These are phyloP conservation scores for Diorhabda elongata DNA, from an alignment of 1,140 invertebrate species.

Conservation along the genomic window DNA sequence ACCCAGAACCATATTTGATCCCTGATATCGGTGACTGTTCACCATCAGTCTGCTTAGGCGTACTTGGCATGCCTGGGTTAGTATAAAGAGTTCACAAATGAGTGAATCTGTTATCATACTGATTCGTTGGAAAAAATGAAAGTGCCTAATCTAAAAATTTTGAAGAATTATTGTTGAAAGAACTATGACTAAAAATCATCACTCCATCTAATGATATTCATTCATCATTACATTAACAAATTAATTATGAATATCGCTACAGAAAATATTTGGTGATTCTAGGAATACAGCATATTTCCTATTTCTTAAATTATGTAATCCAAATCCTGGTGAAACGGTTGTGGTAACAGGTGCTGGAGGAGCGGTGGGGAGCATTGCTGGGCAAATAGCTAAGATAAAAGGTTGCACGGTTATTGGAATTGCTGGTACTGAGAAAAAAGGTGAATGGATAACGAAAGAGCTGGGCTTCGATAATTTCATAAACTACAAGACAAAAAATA, in stretches of 20 bases:
- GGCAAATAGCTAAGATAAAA: not conserved
- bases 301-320: slow-evolving; percentile 63
- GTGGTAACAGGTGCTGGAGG: slow-evolving; percentile 66
- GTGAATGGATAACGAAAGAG: slow-evolving; percentile 58
- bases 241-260: too few relatives aligned
- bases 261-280: too few relatives aligned
- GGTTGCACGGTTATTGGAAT: slow-evolving; percentile 64
- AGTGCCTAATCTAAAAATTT: too few relatives aligned
- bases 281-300: slow-evolving; percentile 60
- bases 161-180: too few relatives aligned
- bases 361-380: slow-evolving; percentile 58
- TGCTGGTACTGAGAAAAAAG: slow-evolving; percentile 66
- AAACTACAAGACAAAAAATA: slow-evolving; percentile 65
- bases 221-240: too few relatives aligned
- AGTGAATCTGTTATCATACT: too few relatives aligned
- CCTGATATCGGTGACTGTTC: slow-evolving; percentile 49
- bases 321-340: slow-evolving; percentile 64
- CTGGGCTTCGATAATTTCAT: slow-evolving; percentile 64
- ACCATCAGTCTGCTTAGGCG: slow-evolving; percentile 43
- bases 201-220: too few relatives aligned
- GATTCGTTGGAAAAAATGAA: too few relatives aligned
- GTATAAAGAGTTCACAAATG: not conserved
- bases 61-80: slow-evolving; percentile 39
- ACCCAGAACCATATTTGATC: slow-evolving; percentile 3
- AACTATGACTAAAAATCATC: too few relatives aligned